A percentile compares a stretch with the other conserved stretches of the same genome.
Evolutionary conservation across 2,113 vertebrate genomes (phyloP).

Genomic region (Centropus bengalensis): DNA sequence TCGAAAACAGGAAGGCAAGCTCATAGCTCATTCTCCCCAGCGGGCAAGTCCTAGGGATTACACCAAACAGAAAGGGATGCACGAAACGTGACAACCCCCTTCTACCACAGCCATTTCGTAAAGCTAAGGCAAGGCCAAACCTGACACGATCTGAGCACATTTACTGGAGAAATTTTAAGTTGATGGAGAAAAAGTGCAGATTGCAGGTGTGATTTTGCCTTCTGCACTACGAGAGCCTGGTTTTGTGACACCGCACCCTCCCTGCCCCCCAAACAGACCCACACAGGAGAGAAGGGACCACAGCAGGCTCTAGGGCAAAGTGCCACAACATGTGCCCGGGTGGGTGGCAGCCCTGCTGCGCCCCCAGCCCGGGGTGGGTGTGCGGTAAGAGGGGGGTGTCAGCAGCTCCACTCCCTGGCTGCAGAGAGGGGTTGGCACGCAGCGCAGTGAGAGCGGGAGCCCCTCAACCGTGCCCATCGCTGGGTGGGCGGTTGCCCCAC

Average conservation of each 20-base stretch:
- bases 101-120: background rate
- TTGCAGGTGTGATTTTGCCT: background rate
- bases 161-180: background rate
- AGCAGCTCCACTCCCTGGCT: too few species aligned
- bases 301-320: too few species aligned
- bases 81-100: background rate
- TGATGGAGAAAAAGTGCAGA: background rate
- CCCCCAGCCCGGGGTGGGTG: too few species aligned
- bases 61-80: background rate
- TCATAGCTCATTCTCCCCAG: background rate
- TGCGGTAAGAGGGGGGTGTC: too few species aligned
- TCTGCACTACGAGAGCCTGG: background rate
- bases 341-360: background rate
- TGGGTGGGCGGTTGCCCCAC: background rate
- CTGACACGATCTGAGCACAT: accelerated
- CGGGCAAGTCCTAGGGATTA: background rate
- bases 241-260: too few species aligned
- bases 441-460: too few species aligned
- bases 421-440: too few species aligned
- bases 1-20: slow-evolving; percentile 41
- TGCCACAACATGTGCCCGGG: too few species aligned
- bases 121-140: background rate
- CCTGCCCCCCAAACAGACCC: too few species aligned
- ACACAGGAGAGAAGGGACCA: too few species aligned
- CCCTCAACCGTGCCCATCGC: too few species aligned